Base-by-base conservation (phyloP, 2,113 vertebrate species). In the Cisticola juncidis region DNA sequence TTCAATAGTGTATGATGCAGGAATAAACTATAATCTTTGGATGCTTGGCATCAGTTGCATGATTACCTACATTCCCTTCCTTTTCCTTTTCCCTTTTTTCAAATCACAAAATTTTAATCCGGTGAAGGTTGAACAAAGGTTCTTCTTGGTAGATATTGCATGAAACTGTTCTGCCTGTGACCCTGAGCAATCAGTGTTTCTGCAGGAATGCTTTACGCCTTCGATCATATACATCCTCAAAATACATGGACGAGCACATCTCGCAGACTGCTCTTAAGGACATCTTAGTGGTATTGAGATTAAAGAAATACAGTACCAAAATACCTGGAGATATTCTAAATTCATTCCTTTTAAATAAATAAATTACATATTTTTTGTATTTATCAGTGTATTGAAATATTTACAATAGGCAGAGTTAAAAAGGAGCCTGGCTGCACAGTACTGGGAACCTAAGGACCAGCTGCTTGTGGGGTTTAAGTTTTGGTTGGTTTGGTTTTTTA, bases 141-240 rank as follows among this genome's bases (percentile, higher is more conserved):
- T 84, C 8, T 3, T 58, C 26, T 31, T 54, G 21, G 40, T 54
- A 61, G 42, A 26, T 44, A 26, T 33, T 66, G 51, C n/a, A 16
- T 14, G 18, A 72, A 77, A 20, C 42, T 54, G 4, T 47, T 81
- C 50, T 42, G n/a, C 40, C 61, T 38, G 36, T 48, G 40, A 58
- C 48, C 19, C 28, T 11, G 3, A 50, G 38, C 65, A 42, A 35
- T 29, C 40, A 9, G 0, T n/a, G 31, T 24, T 35, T 83, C 82
- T 62, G n/a, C 5, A 57, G 45, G 25, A 21, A 14, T 64, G 64
- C 36, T 65, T 69, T 48, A 7, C 19, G 29, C 31, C 38, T 88
- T 54, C 0, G 2, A 33, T 45, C 21, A 3, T 5, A 12, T 1
- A 0, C 2, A 0, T 57, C 38, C 69, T 93, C 35, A n/a, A 38